Percentiles rank a stretch among this genome's conserved stretches.
These are phyloP conservation scores for Apotomis betuletana DNA, from an alignment of 2,888 invertebrate species.

Conservation along the genomic window DNA sequence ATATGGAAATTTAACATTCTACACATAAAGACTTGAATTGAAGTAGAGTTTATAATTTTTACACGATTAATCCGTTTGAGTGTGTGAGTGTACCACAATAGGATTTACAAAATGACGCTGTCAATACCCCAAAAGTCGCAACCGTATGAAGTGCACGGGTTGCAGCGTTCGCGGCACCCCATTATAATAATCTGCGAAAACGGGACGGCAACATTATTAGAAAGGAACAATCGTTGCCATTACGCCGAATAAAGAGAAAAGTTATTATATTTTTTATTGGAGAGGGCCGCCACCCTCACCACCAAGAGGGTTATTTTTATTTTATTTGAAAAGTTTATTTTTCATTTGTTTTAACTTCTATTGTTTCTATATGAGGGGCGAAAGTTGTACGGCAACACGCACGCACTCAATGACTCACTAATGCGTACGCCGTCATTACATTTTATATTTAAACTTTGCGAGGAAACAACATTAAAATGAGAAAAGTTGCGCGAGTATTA, in stretches of 20 bases:
- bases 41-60: too few species aligned
- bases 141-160: slow-evolving; percentile 42
- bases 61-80: too few species aligned
- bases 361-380: slow-evolving; percentile 77
- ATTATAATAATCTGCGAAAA: slow-evolving; percentile 75
- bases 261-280: slow-evolving; percentile 84
- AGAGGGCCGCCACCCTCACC: slow-evolving; percentile 81
- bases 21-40: too few species aligned
- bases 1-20: too few species aligned
- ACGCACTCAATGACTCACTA: slow-evolving; percentile 81
- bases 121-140: slow-evolving; percentile 6
- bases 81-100: too few species aligned
- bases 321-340: slow-evolving; percentile 84
- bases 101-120: background rate
- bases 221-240: slow-evolving; percentile 80
- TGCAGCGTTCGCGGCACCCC: slow-evolving; percentile 59
- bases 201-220: slow-evolving; percentile 75
- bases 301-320: slow-evolving; percentile 83
- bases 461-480: slow-evolving; percentile 80
- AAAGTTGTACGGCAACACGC: slow-evolving; percentile 69
- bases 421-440: slow-evolving; percentile 81
- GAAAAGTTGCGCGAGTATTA: slow-evolving; percentile 76
- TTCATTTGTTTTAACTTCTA: slow-evolving; percentile 83
- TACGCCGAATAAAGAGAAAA: slow-evolving; percentile 83
- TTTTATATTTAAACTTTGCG: slow-evolving; percentile 83